Base-by-base conservation (phyloP, 2,113 vertebrate species). In the Passer domesticus region DNA sequence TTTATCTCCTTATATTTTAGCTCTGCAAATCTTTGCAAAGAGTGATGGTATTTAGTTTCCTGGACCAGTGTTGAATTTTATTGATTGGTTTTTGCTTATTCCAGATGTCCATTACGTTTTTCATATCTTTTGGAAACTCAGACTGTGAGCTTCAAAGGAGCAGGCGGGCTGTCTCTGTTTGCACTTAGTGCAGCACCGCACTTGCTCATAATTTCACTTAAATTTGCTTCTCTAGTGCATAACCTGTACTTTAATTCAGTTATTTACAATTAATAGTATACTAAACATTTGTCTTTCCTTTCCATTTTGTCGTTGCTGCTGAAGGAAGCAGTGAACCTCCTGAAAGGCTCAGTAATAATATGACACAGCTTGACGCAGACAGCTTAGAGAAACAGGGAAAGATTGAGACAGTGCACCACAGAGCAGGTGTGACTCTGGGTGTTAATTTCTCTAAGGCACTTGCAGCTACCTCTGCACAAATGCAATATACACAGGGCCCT, bases 361-460 rank as follows among this genome's bases (percentile, higher is more conserved):
- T 46, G 72, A 66, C 90, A 86, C 87, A 95, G 93, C 93, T 81
- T 91, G 94, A 94, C 59, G 78, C 43, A 88, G 75, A 67, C 85
- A 90, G 67, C 67, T 94, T 91, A 90, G 84, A 83, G 74, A 95
- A 92, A 70, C 33, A 31, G 56, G 27, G 74, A 8, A 87, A 58
- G 91, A 81, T 46, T 80, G 74, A 88, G 84, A 49, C 43, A 15
- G 63, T 31, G 72, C 55, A 76, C 87, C 9, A 3, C 78, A 87
- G 90, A 62, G 70, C 82, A 83, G 37, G 84, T 92, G 87, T 85
- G 70, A 89, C 74, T 92, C 59, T 60, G 39, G 6, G 25, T 50
- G 35, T 74, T 96, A 52, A 81, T 95, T 93, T 95, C 56, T 90
- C 52, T 72, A 17, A 78, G 44, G 39, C 33, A 18, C 44, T 80